Percentiles rank a stretch among this genome's conserved stretches.
These are phyloP conservation scores for Microtus pennsylvanicus DNA, from an alignment of 2,113 vertebrate species.

Conservation along the genomic window DNA sequence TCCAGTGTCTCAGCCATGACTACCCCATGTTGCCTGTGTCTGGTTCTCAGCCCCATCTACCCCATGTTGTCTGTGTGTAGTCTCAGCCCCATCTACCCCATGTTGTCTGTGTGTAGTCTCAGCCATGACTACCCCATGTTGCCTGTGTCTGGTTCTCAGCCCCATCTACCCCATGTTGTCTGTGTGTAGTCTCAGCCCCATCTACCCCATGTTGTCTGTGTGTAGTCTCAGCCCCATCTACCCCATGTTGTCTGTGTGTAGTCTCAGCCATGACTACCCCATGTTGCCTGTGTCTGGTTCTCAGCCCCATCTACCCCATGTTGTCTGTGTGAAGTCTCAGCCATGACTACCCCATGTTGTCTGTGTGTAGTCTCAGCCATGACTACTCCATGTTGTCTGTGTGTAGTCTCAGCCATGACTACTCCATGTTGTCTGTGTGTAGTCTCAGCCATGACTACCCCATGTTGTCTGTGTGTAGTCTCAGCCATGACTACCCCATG, in stretches of 20 bases:
- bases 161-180: not conserved
- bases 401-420: too few relatives aligned
- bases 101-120: not conserved
- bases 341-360: not conserved
- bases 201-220: not conserved
- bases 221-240: not conserved
- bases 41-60: not conserved
- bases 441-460: too few relatives aligned
- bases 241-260: not conserved
- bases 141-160: not conserved
- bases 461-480: too few relatives aligned
- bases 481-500: too few relatives aligned
- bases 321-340: too few relatives aligned
- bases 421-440: too few relatives aligned
- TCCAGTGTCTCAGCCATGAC: too few relatives aligned
- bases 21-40: not conserved
- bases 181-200: not conserved
- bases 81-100: too few relatives aligned
- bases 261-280: not conserved
- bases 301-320: not conserved
- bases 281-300: not conserved
- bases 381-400: not conserved
- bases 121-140: not conserved
- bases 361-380: not conserved
- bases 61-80: not conserved